These are phyloP conservation scores for Nomada ruficornis DNA, from an alignment of 2,888 invertebrate genomes.

Conservation along the genomic window DNA sequence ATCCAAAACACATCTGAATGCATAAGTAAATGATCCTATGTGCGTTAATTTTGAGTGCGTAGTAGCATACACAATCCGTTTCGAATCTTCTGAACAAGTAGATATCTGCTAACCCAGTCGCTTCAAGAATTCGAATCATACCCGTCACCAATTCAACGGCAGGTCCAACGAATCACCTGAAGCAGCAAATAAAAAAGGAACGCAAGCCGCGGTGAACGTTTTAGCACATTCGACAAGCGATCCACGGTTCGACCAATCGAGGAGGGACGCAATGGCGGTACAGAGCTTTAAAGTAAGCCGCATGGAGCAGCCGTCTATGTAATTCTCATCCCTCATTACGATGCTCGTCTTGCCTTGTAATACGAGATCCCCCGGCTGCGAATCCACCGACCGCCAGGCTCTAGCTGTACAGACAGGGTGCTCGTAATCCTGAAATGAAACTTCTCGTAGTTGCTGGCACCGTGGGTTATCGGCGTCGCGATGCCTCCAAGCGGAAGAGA, in stretches of 20 bases:
- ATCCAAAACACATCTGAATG: too few species aligned
- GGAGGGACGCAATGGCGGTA: slow-evolving; percentile 21
- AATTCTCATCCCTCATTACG: slow-evolving; percentile 73
- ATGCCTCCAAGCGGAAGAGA: slow-evolving; percentile 78
- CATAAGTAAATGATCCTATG: too few species aligned
- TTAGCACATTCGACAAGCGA: slow-evolving; percentile 17
- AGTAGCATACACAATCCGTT: too few species aligned
- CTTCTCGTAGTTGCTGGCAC: slow-evolving; percentile 73
- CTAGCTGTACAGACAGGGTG: slow-evolving; percentile 31
- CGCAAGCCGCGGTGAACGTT: slow-evolving; percentile 3
- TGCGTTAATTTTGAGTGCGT: too few species aligned
- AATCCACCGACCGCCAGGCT: slow-evolving; percentile 46
- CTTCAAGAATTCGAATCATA: neutral
- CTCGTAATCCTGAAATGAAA: slow-evolving; percentile 78
- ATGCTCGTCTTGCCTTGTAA: slow-evolving; percentile 70
- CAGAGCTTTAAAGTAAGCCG: slow-evolving; percentile 47
- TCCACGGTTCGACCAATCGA: slow-evolving; percentile 13
- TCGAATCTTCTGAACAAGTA: too few species aligned
- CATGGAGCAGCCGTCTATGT: slow-evolving; percentile 44
- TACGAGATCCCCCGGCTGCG: slow-evolving; percentile 64
- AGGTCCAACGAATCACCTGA: too few species aligned
- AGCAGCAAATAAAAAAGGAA: slow-evolving; percentile 2
- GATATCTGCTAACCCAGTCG: too few species aligned
- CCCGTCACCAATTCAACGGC: neutral
- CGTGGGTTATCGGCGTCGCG: slow-evolving; percentile 75